phyloP scores from a whole-genome alignment of 2,113 vertebrate species.

The Pseudolaguvia tuberculata region DNA sequence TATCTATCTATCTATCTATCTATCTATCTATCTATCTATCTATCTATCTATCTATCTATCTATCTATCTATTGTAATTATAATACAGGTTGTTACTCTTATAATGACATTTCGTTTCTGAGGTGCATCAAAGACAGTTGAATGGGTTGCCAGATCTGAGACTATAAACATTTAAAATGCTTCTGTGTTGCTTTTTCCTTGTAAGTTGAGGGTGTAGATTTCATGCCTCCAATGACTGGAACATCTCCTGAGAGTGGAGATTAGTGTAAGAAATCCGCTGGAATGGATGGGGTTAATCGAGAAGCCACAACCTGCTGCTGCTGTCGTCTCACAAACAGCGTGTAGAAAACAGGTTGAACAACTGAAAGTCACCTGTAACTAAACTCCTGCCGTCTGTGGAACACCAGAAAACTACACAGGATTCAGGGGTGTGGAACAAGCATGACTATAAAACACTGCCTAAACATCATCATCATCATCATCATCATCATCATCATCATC shows the following conservation, averaged over 20 bases:
- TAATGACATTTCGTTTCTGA: neutral
- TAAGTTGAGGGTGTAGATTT: constrained; percentile 37
- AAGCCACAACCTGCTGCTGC: neutral
- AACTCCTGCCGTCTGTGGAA: constrained; percentile 1
- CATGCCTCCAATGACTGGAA: constrained; percentile 39
- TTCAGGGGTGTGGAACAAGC: neutral
- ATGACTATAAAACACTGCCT: neutral
- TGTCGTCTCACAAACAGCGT: neutral
- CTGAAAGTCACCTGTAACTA: constrained; percentile 30
- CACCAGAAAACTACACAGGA: neutral
- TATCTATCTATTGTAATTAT: neutral
- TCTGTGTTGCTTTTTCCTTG: constrained; percentile 17
- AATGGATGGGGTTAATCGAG: constrained; percentile 26
- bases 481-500: too few relatives aligned
- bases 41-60: neutral
- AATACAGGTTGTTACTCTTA: neutral
- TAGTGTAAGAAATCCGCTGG: constrained; percentile 33
- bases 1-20: neutral
- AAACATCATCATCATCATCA: too few relatives aligned
- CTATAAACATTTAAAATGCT: constrained; percentile 21
- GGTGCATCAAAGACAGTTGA: constrained; percentile 28
- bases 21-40: neutral
- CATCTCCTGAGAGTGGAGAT: constrained; percentile 38
- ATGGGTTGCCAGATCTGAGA: constrained; percentile 15
- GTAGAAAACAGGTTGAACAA: constrained; percentile 8